These are phyloP conservation scores for Hymenopus coronatus DNA, from an alignment of 2,888 invertebrate species.

Conservation along the genomic window DNA sequence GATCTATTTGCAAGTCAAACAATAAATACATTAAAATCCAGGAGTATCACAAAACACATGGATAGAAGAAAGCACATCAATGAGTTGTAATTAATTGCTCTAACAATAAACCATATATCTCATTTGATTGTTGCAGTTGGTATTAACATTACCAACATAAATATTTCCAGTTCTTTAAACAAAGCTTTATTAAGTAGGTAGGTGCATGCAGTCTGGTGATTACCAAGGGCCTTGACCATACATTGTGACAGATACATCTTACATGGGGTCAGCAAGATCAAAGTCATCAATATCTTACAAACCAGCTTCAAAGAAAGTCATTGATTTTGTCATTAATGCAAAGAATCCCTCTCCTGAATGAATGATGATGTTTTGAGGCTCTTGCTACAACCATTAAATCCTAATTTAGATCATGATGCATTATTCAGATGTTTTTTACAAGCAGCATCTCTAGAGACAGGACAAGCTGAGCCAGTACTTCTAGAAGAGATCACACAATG, in stretches of 20 bases:
- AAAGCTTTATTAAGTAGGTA: too few species aligned
- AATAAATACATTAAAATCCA: too few species aligned
- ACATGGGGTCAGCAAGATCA: not conserved
- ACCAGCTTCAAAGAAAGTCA: not conserved
- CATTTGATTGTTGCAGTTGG: too few species aligned
- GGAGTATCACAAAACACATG: too few species aligned
- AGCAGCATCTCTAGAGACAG: too few species aligned
- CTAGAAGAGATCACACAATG: not conserved
- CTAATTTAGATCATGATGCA: not conserved
- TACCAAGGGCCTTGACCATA: not conserved
- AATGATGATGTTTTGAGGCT: conserved; percentile 12
- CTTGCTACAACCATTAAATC: not conserved
- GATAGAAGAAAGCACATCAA: too few species aligned
- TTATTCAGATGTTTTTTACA: not conserved
- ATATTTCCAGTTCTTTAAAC: too few species aligned
- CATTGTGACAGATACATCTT: not conserved
- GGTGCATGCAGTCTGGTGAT: not conserved
- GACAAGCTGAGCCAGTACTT: not conserved
- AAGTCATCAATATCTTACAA: not conserved
- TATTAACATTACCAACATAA: too few species aligned
- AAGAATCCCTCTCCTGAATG: not conserved
- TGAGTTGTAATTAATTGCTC: too few species aligned
- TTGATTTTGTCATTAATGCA: conserved; percentile 10
- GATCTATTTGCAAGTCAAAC: too few species aligned
- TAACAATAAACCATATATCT: too few species aligned